phyloP scores from a whole-genome alignment of 2,797 vertebrate species.

The Micropoecilia bifurca region DNA sequence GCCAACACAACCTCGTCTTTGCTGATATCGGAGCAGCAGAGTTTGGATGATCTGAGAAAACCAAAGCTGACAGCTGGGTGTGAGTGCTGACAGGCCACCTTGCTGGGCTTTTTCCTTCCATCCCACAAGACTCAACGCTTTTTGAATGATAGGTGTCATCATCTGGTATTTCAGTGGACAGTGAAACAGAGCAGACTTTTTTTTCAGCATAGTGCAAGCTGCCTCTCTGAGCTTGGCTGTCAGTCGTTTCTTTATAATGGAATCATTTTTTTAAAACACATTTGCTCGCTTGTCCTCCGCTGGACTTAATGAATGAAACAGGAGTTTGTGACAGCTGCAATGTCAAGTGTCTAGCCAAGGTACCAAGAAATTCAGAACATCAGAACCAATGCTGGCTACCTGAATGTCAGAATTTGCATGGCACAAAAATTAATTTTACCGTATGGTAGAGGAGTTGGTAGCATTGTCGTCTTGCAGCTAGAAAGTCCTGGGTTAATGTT shows the following conservation, averaged over 20 bases:
- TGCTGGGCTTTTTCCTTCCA: background rate
- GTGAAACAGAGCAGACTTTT: conserved; percentile 20
- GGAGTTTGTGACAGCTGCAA: background rate
- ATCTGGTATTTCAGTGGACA: conserved; percentile 13
- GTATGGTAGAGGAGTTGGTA: background rate
- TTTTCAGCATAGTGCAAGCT: conserved; percentile 8
- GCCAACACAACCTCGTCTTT: background rate
- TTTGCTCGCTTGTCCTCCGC: conserved; percentile 1
- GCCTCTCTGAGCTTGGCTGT: conserved; percentile 1
- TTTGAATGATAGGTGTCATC: conserved; percentile 10
- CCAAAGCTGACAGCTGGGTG: background rate
- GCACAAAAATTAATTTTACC: background rate
- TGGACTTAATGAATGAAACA: conserved; percentile 13
- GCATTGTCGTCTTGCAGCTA: background rate
- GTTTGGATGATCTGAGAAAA: conserved; percentile 4
- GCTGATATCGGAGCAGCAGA: background rate
- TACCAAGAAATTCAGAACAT: background rate
- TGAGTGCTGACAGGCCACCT: background rate
- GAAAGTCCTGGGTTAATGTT: background rate
- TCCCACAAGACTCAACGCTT: background rate
- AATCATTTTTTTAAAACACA: conserved; percentile 1
- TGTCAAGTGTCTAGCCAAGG: background rate
- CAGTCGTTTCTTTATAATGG: conserved; percentile 14
- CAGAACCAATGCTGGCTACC: background rate
- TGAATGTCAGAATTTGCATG: background rate